These are phyloP conservation scores for Mechanitis messenoides DNA, from an alignment of 2,888 invertebrate genomes.

Conservation along the genomic window DNA sequence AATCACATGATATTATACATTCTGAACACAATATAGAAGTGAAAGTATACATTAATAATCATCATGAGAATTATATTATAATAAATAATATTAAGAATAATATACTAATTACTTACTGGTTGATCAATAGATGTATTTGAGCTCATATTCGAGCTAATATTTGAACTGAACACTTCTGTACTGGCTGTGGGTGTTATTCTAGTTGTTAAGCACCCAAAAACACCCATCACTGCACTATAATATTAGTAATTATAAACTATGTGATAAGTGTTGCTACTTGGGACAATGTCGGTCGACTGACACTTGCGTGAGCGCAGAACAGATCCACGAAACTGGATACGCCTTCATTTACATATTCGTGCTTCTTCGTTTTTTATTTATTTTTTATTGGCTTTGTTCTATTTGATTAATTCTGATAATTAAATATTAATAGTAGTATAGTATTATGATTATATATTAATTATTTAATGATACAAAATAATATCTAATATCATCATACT, in stretches of 20 bases:
- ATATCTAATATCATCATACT: too few species aligned
- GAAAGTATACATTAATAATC: too few species aligned
- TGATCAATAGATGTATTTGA: slow-evolving; percentile 50
- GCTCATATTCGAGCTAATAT: slow-evolving; percentile 45
- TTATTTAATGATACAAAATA: too few species aligned
- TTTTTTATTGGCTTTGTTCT: too few species aligned
- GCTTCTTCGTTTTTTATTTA: too few species aligned
- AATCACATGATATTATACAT: too few species aligned
- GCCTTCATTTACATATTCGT: too few species aligned
- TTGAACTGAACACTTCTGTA: slow-evolving; percentile 59
- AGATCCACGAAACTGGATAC: slow-evolving; percentile 8
- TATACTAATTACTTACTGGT: slow-evolving; percentile 37
- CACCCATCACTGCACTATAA: slow-evolving; percentile 39
- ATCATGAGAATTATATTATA: too few species aligned
- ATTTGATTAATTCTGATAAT: too few species aligned
- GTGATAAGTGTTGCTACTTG: slow-evolving; percentile 27
- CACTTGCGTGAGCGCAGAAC: slow-evolving; percentile 24
- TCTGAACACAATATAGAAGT: too few species aligned
- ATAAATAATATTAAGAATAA: neutral
- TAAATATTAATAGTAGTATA: too few species aligned
- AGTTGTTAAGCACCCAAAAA: slow-evolving; percentile 54
- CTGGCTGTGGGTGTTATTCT: slow-evolving; percentile 56
- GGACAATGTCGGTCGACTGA: slow-evolving; percentile 35
- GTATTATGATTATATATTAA: too few species aligned
- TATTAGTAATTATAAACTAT: slow-evolving; percentile 6